Conservation (phyloP, 2,888 invertebrate genomes). For the Drosophila parthenogenetica region DNA sequence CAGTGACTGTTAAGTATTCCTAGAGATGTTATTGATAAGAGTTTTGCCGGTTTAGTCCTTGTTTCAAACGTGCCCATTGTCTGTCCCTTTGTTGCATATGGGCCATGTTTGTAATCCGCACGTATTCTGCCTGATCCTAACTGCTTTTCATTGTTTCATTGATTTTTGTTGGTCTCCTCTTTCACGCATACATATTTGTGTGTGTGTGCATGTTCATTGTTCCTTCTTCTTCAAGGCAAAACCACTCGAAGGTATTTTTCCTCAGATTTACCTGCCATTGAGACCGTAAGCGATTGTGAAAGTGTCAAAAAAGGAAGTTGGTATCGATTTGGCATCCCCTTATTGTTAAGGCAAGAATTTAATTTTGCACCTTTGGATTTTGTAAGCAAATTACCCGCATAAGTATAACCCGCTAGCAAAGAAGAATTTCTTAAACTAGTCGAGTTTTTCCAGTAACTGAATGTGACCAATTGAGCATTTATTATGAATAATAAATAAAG, state of each 20-base stretch:
- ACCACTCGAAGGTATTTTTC: constrained; percentile 33
- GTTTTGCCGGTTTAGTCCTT: background rate
- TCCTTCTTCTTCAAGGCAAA: constrained; percentile 16
- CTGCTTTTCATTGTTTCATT: constrained; percentile 49
- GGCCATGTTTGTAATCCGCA: constrained; percentile 50
- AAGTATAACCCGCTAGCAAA: too few species aligned
- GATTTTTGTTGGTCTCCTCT: constrained; percentile 43
- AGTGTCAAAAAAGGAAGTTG: constrained; percentile 31
- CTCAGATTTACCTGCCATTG: constrained; percentile 12
- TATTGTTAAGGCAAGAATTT: background rate
- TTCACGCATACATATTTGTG: constrained; percentile 7
- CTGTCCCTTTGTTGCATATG: constrained; percentile 31
- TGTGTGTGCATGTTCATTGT: constrained; percentile 4
- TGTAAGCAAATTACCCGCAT: too few species aligned
- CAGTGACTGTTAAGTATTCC: constrained; percentile 21
- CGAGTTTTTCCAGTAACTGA: background rate
- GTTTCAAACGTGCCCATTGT: constrained; percentile 66
- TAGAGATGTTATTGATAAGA: constrained; percentile 48
- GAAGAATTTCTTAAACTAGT: too few species aligned
- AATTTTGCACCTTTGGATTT: background rate
- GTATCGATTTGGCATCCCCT: constrained; percentile 38
- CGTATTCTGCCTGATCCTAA: constrained; percentile 60
- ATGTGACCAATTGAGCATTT: constrained; percentile 11
- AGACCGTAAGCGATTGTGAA: constrained; percentile 4
- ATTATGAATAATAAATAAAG: constrained; percentile 3